Evolutionary conservation across 2,888 invertebrate species (phyloP).

Genomic region (Yponomeuta malinellus): DNA sequence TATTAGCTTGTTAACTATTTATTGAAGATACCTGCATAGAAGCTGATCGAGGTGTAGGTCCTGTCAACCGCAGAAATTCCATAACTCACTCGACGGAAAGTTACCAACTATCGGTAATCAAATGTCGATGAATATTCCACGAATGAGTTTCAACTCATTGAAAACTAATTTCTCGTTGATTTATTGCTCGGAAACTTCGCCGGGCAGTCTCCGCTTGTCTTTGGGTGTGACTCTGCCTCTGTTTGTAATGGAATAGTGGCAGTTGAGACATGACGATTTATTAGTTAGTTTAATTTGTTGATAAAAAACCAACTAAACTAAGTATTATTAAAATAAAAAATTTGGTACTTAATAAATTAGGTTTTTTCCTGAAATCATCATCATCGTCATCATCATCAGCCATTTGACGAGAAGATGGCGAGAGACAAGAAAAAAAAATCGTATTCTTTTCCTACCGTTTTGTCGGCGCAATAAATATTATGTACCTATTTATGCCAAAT

Average conservation of each 20-base stretch:
- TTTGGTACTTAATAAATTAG: too few relatives aligned
- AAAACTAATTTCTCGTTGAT: conserved; percentile 12
- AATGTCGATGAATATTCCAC: conserved; percentile 13
- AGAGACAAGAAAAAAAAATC: too few relatives aligned
- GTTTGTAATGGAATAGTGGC: not conserved
- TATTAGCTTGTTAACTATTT: too few relatives aligned
- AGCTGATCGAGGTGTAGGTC: not conserved
- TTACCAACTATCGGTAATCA: conserved; percentile 10
- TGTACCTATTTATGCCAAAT: too few relatives aligned
- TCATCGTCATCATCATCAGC: too few relatives aligned
- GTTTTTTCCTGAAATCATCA: too few relatives aligned
- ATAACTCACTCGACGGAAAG: not conserved
- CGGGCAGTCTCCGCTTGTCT: not conserved
- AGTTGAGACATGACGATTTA: not conserved
- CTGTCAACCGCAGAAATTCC: not conserved
- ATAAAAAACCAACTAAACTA: too few relatives aligned
- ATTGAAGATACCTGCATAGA: not conserved
- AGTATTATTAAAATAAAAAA: too few relatives aligned
- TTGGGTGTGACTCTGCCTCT: not conserved
- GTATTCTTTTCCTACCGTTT: too few relatives aligned
- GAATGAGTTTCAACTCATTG: conserved; percentile 10
- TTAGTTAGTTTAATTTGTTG: too few relatives aligned
- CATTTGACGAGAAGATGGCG: too few relatives aligned
- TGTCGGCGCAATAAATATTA: too few relatives aligned
- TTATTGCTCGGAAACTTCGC: conserved; percentile 4